Conservation (phyloP, 2,888 invertebrate species). For the Lasioglossum villosulum region DNA sequence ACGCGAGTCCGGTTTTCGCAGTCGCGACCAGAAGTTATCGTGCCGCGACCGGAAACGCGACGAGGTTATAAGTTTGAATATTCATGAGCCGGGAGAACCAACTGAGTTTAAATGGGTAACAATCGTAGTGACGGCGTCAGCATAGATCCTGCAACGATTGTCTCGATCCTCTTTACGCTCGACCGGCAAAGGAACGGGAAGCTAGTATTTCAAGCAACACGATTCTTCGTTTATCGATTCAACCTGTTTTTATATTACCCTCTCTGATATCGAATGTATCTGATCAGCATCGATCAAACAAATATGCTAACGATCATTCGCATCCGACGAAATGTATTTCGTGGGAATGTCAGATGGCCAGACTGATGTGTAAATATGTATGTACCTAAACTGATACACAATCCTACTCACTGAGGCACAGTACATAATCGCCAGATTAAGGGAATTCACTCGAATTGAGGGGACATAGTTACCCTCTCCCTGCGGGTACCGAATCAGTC, state of each 20-base stretch:
- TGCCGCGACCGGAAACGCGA: constrained; percentile 22
- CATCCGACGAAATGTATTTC: background rate
- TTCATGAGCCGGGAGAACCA: constrained; percentile 25
- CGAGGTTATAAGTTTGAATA: constrained; percentile 37
- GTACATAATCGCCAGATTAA: too few relatives aligned
- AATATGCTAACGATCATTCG: background rate
- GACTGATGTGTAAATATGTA: background rate
- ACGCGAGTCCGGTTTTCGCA: constrained; percentile 28
- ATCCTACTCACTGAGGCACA: background rate
- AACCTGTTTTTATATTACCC: background rate
- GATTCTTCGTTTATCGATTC: background rate
- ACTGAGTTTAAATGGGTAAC: constrained; percentile 14
- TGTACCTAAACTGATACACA: background rate
- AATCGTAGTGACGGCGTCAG: background rate
- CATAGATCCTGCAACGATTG: background rate
- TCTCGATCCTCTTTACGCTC: constrained; percentile 3
- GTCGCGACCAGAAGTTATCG: constrained; percentile 22
- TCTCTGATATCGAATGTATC: background rate
- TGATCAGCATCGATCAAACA: background rate
- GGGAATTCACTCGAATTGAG: too few relatives aligned
- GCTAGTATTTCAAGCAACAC: background rate
- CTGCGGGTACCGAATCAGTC: too few relatives aligned
- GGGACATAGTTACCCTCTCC: too few relatives aligned
- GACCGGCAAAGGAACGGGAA: background rate
- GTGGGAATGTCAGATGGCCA: background rate